phyloP scores from a whole-genome alignment of 2,113 vertebrate species.

The Axis porcinus region DNA sequence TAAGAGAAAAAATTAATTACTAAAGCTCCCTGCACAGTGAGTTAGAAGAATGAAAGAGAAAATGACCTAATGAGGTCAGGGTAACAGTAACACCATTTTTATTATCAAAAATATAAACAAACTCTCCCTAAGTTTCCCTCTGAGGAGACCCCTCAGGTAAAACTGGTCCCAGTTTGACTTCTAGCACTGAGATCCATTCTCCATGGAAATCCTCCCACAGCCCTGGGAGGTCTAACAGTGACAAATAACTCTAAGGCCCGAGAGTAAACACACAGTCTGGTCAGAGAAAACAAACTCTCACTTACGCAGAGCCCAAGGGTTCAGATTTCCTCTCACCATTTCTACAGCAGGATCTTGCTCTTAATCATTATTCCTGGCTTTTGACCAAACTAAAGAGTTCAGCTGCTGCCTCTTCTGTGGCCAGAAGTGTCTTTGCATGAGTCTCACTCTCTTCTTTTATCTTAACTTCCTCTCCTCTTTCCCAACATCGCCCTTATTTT shows the following conservation, averaged over 20 bases:
- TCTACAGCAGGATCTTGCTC: neutral
- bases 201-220: neutral
- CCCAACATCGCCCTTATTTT: neutral
- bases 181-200: neutral
- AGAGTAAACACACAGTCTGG: neutral
- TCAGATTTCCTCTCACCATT: conserved; percentile 41
- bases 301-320: neutral
- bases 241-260: conserved; percentile 26
- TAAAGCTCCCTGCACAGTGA: neutral
- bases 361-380: conserved; percentile 47
- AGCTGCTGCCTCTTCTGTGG: neutral
- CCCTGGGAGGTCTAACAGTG: neutral
- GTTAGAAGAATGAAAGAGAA: conserved; percentile 51
- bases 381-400: conserved; percentile 25
- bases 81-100: conserved; percentile 46
- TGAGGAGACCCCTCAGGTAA: neutral
- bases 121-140: neutral
- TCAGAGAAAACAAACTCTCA: conserved; percentile 51
- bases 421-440: neutral
- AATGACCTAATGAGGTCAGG: conserved; percentile 38
- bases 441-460: conserved; percentile 37
- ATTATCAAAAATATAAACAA: conserved; percentile 53
- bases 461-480: conserved; percentile 37
- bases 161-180: neutral
- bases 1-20: conserved; percentile 46